These are phyloP conservation scores for Channa argus DNA, from an alignment of 2,113 vertebrate genomes.

Conservation along the genomic window DNA sequence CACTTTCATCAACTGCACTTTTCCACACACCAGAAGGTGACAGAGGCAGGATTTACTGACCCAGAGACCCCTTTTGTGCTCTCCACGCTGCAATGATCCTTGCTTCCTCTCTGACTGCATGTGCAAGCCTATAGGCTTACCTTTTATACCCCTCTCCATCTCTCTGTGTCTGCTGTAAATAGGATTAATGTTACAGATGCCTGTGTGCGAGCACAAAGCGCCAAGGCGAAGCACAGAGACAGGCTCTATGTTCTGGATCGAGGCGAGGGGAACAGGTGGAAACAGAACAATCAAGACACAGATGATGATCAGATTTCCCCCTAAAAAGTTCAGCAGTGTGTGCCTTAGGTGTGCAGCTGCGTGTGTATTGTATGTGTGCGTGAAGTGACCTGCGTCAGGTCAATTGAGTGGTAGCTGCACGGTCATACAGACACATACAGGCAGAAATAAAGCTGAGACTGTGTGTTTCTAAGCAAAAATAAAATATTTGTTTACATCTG, in stretches of 20 bases:
- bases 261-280: slow-evolving; percentile 67
- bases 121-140: slow-evolving; percentile 73
- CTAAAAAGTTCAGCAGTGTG: slow-evolving; percentile 50
- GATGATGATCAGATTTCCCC: slow-evolving; percentile 62
- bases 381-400: not conserved
- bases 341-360: slow-evolving; percentile 15
- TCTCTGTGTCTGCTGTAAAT: slow-evolving; percentile 73
- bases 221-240: slow-evolving; percentile 52
- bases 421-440: not conserved
- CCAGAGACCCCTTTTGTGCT: slow-evolving; percentile 67
- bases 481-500: slow-evolving; percentile 6
- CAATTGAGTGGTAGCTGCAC: not conserved
- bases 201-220: slow-evolving; percentile 69
- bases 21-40: slow-evolving; percentile 52
- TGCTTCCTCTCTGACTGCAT: slow-evolving; percentile 71
- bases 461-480: not conserved
- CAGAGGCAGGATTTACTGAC: slow-evolving; percentile 63
- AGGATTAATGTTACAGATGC: slow-evolving; percentile 79
- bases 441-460: not conserved
- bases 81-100: slow-evolving; percentile 58
- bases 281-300: slow-evolving; percentile 48
- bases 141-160: slow-evolving; percentile 64
- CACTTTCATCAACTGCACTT: slow-evolving; percentile 47
- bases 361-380: not conserved
- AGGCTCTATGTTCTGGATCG: slow-evolving; percentile 51